These are phyloP conservation scores for Noctua janthe DNA, from an alignment of 2,888 invertebrate species.

Conservation along the genomic window DNA sequence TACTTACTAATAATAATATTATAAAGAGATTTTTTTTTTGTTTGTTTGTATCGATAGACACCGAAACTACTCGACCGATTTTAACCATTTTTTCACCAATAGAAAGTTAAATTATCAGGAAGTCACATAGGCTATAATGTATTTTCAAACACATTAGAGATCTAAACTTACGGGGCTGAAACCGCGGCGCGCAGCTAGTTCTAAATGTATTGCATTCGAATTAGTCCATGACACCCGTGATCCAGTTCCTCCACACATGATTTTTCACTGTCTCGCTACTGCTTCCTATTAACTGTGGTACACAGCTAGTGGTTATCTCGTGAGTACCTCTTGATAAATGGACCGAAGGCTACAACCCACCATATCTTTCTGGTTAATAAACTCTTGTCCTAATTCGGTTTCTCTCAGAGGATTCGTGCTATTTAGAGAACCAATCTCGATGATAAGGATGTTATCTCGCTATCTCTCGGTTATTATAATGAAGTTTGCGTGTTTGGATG, in stretches of 20 bases:
- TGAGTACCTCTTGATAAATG: constrained; percentile 65
- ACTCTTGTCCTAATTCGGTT: constrained; percentile 64
- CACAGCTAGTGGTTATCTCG: constrained; percentile 33
- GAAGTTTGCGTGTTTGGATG: constrained; percentile 30
- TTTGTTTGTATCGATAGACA: no score
- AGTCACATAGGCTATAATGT: no score
- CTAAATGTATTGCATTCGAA: neutral
- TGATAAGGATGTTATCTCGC: constrained; percentile 50
- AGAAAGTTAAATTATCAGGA: no score
- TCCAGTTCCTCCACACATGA: constrained; percentile 5
- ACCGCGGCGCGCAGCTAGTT: no score
- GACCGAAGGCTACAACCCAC: constrained; percentile 43
- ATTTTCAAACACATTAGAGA: no score
- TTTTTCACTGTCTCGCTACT: constrained; percentile 17
- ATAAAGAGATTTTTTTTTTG: no score
- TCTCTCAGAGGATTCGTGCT: constrained; percentile 50
- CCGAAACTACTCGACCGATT: no score
- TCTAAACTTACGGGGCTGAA: no score
- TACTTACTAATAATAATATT: no score
- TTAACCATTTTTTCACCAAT: no score
- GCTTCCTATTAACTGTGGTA: constrained; percentile 5
- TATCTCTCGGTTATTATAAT: constrained; percentile 32
- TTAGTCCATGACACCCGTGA: neutral
- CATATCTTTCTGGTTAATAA: constrained; percentile 72
- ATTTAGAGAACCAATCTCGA: constrained; percentile 45